These are phyloP conservation scores for Drosophila pseudoobscura DNA, from an alignment of 1,140 invertebrate species.

Conservation along the genomic window DNA sequence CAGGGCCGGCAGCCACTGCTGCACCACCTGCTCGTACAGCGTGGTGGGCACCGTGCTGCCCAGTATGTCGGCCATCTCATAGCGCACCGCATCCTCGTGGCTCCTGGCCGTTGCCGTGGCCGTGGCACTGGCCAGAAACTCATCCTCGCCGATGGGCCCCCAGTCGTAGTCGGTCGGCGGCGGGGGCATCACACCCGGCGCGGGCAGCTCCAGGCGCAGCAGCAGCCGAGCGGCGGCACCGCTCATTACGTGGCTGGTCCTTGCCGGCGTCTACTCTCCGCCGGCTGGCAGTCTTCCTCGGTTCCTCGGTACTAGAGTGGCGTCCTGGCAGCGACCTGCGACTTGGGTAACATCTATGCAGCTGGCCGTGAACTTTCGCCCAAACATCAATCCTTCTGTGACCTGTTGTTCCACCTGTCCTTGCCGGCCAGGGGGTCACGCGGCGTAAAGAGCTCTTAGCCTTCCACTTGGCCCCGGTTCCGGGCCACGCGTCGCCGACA, in stretches of 20 bases:
- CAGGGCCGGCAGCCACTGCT: background rate
- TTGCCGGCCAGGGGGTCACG: constrained; percentile 13
- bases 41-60: constrained; percentile 29
- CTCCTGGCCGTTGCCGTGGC: constrained; percentile 6
- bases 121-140: constrained; percentile 63
- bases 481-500: constrained; percentile 51
- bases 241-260: constrained; percentile 25
- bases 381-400: constrained; percentile 51
- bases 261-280: constrained; percentile 12
- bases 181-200: constrained; percentile 49
- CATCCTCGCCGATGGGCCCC: constrained; percentile 50
- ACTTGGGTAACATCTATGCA: constrained; percentile 40
- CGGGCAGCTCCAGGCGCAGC: constrained; percentile 52
- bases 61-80: constrained; percentile 35
- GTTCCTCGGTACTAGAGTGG: background rate
- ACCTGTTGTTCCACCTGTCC: background rate
- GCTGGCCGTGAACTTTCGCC: constrained; percentile 46
- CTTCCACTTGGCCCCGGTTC: constrained; percentile 11
- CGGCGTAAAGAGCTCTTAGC: constrained; percentile 29
- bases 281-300: background rate
- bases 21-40: background rate
- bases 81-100: constrained; percentile 22
- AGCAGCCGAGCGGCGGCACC: constrained; percentile 38
- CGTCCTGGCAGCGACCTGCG: background rate
- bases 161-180: constrained; percentile 54